Percentiles rank a stretch among this genome's conserved stretches.
phyloP scores from a whole-genome alignment of 1,140 invertebrate genomes.

The Aphelenchoides avenae region DNA sequence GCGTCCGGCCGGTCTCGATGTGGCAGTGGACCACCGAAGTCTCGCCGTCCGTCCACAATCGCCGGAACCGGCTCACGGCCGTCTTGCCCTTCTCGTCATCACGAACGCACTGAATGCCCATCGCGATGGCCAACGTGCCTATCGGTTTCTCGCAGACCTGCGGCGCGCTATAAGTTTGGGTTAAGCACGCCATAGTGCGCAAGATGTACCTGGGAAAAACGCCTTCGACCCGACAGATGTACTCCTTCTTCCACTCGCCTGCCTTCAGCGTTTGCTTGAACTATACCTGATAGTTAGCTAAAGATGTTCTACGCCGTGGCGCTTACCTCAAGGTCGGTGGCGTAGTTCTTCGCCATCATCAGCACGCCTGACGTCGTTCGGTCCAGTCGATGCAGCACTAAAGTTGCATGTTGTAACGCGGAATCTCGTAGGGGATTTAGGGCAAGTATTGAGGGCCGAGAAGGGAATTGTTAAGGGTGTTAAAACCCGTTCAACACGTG shows the following conservation, averaged over 20 bases:
- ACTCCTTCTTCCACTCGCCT: conserved; percentile 85
- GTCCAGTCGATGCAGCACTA: conserved; percentile 65
- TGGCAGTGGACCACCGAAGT: conserved; percentile 86
- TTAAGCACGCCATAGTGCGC: not conserved
- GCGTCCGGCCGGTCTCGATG: conserved; percentile 88
- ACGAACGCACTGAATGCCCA: conserved; percentile 82
- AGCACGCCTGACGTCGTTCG: conserved; percentile 87
- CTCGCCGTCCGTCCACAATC: conserved; percentile 58
- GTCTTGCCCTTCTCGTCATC: conserved; percentile 72
- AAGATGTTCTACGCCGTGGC: not conserved
- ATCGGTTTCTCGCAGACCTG: conserved; percentile 84
- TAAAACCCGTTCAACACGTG: too few relatives aligned
- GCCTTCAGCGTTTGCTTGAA: conserved; percentile 90
- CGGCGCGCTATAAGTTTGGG: conserved; percentile 67
- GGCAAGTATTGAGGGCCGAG: not conserved
- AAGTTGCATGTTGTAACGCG: not conserved
- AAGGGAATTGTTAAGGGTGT: too few relatives aligned
- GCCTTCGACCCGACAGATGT: conserved; percentile 91
- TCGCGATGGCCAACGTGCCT: conserved; percentile 86
- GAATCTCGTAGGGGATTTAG: not conserved
- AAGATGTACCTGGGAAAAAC: conserved; percentile 79
- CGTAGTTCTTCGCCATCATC: conserved; percentile 77
- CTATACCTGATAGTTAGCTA: conserved; percentile 52
- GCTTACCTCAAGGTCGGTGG: conserved; percentile 42
- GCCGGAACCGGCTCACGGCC: conserved; percentile 78